A percentile compares a stretch with the other conserved stretches of the same genome.
Evolutionary conservation across 35 echinoderm and acorn worm species (phyloP).

Genomic region (Holothuria glaberrima): DNA sequence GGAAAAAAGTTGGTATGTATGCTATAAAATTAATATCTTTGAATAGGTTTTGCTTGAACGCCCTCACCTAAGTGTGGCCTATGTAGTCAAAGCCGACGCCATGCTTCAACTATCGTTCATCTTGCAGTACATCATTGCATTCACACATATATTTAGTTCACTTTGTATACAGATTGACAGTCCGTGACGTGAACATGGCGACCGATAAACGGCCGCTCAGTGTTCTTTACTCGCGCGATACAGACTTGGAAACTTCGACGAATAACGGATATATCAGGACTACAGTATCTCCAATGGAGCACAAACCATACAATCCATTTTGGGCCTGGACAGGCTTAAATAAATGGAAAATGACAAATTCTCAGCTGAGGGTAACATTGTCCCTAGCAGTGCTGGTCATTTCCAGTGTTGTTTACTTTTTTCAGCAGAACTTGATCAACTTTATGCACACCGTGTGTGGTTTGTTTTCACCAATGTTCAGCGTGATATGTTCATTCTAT

Average conservation of each 20-base stretch:
- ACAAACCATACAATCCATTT: slow-evolving; percentile 86
- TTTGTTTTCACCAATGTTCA: slow-evolving; percentile 93
- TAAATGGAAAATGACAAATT: slow-evolving; percentile 68
- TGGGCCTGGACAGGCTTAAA: slow-evolving; percentile 90
- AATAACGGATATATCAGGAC: slow-evolving; percentile 95
- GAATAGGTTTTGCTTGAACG: too few species aligned
- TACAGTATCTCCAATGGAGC: slow-evolving; percentile 76
- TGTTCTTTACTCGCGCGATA: slow-evolving; percentile 73
- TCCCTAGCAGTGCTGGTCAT: slow-evolving; percentile 54
- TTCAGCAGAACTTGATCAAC: slow-evolving; percentile 79
- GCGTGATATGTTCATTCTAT: slow-evolving; percentile 93
- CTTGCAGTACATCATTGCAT: too few species aligned
- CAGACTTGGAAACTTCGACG: slow-evolving; percentile 68
- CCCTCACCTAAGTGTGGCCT: too few species aligned
- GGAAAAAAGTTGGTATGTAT: too few species aligned
- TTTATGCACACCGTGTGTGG: slow-evolving; percentile 86
- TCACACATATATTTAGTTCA: too few species aligned
- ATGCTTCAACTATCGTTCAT: too few species aligned
- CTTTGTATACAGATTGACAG: too few species aligned
- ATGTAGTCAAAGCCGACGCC: too few species aligned
- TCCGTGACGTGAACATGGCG: slow-evolving; percentile 65
- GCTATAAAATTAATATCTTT: too few species aligned
- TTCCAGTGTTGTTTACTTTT: slow-evolving; percentile 74
- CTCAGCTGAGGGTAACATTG: slow-evolving; percentile 67
- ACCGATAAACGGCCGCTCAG: slow-evolving; percentile 53